Evolutionary conservation across 2,113 vertebrate genomes (phyloP).

Genomic region (Thunnus maccoyii): DNA sequence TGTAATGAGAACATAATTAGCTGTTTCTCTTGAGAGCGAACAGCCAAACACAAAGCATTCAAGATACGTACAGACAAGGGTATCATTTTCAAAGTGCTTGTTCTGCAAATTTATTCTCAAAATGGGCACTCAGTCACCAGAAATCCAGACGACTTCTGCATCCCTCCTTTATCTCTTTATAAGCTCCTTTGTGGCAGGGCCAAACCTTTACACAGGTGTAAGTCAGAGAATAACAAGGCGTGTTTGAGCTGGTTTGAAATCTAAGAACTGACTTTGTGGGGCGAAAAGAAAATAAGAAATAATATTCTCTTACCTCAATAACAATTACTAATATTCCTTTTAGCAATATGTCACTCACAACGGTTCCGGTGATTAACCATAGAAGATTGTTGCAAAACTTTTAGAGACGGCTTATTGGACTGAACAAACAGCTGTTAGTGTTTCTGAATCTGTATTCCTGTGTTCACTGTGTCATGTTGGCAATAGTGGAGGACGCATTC

Average conservation of each 20-base stretch:
- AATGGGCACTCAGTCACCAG: not conserved
- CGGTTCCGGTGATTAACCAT: too few relatives aligned
- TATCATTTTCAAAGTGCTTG: slow-evolving; percentile 11
- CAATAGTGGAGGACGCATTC: too few relatives aligned
- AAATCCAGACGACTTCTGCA: slow-evolving; percentile 1
- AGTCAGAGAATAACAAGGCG: not conserved
- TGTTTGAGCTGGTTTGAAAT: not conserved
- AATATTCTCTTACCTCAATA: not conserved
- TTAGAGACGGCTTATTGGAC: not conserved
- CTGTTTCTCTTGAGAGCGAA: slow-evolving; percentile 20
- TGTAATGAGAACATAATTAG: not conserved
- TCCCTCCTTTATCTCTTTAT: not conserved
- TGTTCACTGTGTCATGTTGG: not conserved
- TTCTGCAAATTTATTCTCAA: slow-evolving; percentile 7
- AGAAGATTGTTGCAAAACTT: not conserved
- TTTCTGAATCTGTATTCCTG: not conserved
- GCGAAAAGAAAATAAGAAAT: too few relatives aligned
- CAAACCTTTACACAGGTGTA: not conserved
- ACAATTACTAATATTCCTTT: not conserved
- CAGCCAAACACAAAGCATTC: slow-evolving; percentile 7
- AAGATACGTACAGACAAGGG: not conserved
- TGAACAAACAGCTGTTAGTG: not conserved
- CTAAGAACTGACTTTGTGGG: not conserved
- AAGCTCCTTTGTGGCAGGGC: not conserved
- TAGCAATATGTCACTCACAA: too few relatives aligned